phyloP scores from a whole-genome alignment of 30 jellyfish, hydroid and myxozoan genomes.

The Catostylus mosaicus region DNA sequence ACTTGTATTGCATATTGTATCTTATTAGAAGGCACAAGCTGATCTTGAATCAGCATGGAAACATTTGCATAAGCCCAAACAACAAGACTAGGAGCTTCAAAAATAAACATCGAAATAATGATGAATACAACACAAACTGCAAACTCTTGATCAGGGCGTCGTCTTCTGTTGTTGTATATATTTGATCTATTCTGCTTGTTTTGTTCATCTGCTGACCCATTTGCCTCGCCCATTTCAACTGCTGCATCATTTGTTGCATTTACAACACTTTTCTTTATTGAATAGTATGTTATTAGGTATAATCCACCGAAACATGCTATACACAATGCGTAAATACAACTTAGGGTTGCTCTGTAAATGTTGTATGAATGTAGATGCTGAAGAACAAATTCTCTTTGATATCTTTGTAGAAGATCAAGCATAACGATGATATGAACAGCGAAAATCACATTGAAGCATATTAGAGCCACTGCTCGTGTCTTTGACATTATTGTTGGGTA shows the following conservation, averaged over 20 bases:
- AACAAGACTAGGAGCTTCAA: slow-evolving; percentile 44
- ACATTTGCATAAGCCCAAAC: not conserved
- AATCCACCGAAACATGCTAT: not conserved
- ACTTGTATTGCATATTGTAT: not conserved
- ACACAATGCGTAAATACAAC: slow-evolving; percentile 8
- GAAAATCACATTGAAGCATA: not conserved
- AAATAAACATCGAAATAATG: slow-evolving; percentile 17
- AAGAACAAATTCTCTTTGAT: not conserved
- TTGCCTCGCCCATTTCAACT: not conserved
- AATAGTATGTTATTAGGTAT: slow-evolving; percentile 21
- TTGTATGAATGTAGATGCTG: not conserved
- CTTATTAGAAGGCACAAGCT: not conserved
- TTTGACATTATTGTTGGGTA: slow-evolving; percentile 34
- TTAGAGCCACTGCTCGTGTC: not conserved
- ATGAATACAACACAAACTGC: slow-evolving; percentile 53
- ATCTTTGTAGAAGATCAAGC: not conserved
- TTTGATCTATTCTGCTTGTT: not conserved
- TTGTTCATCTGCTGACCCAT: not conserved
- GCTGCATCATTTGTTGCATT: not conserved
- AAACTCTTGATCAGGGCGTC: slow-evolving; percentile 49
- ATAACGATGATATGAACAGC: slow-evolving; percentile 3
- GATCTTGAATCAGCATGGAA: slow-evolving; percentile 1
- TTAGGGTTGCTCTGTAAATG: not conserved
- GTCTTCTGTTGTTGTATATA: not conserved
- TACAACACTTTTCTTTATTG: not conserved